Percentiles rank a stretch among this genome's conserved stretches.
Conservation (phyloP, 2,113 vertebrate species). For the Athene noctua region DNA sequence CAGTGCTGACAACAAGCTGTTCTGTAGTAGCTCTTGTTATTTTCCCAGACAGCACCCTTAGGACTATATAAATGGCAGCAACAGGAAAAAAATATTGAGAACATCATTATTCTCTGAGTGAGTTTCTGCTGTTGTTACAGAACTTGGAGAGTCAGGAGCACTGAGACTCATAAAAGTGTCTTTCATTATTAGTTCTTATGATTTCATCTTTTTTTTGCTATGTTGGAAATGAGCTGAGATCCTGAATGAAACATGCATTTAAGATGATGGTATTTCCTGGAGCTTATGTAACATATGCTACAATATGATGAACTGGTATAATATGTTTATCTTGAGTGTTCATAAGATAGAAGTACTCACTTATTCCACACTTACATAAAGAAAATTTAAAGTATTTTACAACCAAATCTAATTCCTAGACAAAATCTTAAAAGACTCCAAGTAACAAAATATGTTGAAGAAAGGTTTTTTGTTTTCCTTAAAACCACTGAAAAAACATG, state of each 20-base stretch:
- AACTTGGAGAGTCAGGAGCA: constrained; percentile 20
- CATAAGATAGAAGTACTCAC: neutral
- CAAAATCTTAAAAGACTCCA: neutral
- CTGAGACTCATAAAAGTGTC: constrained; percentile 33
- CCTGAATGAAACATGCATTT: neutral
- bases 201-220: neutral
- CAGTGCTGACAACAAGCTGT: constrained; percentile 10
- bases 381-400: neutral
- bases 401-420: neutral
- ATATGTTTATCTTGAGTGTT: neutral
- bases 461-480: neutral
- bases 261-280: neutral
- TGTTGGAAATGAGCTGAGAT: neutral
- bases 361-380: neutral
- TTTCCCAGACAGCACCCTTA: constrained; percentile 49
- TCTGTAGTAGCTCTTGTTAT: constrained; percentile 27
- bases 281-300: neutral
- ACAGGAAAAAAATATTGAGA: constrained; percentile 1
- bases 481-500: neutral
- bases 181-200: constrained; percentile 48
- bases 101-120: constrained; percentile 26
- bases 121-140: constrained; percentile 31
- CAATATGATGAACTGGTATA: neutral
- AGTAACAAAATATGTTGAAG: neutral
- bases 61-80: constrained; percentile 20